phyloP scores from a whole-genome alignment of 2,797 vertebrate genomes.

The Microhierax caerulescens region DNA sequence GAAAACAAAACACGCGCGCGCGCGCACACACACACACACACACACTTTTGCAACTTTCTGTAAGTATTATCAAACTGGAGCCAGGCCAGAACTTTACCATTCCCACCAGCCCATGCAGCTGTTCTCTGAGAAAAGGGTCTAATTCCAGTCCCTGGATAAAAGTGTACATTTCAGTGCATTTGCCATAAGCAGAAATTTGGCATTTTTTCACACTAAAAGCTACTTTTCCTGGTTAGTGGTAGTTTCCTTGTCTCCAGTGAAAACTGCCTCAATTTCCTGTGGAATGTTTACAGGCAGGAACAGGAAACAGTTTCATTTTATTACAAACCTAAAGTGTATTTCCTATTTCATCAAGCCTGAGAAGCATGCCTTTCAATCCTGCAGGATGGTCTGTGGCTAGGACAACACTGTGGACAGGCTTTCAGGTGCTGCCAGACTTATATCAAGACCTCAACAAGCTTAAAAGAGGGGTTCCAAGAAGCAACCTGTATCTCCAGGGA shows the following conservation, averaged over 20 bases:
- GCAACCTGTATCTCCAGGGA: not conserved
- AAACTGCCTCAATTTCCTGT: constrained; percentile 49
- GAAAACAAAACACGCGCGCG: not conserved
- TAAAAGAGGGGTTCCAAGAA: not conserved
- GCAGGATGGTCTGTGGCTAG: not conserved
- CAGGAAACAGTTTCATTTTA: constrained; percentile 27
- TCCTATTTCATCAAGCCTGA: not conserved
- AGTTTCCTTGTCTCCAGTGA: constrained; percentile 22
- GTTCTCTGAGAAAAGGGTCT: constrained; percentile 36
- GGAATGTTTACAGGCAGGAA: constrained; percentile 38
- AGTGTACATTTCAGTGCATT: constrained; percentile 39
- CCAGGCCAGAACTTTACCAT: constrained; percentile 23
- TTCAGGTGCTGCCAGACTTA: not conserved
- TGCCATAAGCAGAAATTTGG: not conserved
- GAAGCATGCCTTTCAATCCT: not conserved
- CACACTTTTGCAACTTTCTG: not conserved
- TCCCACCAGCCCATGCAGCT: constrained; percentile 56
- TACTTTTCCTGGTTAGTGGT: constrained; percentile 10
- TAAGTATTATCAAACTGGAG: constrained; percentile 33
- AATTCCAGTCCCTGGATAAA: constrained; percentile 54
- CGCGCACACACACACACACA: too few species aligned
- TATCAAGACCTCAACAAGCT: not conserved
- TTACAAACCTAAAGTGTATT: not conserved
- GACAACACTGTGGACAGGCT: not conserved
- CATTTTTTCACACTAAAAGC: constrained; percentile 11